Evolutionary conservation across 2,797 vertebrate species (phyloP), one percentile per base, ranked within the genome.

Genomic region (Pygocentrus nattereri): DNA sequence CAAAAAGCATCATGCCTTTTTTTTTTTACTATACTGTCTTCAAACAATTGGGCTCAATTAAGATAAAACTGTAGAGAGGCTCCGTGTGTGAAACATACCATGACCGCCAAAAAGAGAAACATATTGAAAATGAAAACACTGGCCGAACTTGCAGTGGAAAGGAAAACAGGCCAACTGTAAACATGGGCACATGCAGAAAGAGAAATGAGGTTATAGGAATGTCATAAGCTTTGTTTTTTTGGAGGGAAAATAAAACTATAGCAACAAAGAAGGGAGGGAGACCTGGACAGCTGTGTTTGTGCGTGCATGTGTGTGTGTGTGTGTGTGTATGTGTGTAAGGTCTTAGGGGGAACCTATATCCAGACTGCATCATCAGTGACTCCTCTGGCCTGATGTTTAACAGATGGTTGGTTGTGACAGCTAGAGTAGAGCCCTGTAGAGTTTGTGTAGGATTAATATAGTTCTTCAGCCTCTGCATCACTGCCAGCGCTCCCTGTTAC

Each of bases 181-280:
- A 84, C 79, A 84, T 52, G 38, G 56, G 74, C 82, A 79, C 78
- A 81, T 76, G 65, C 68, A 59, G 68, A 8, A 41, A 50, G 54
- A 44, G 79, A 27, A 30, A 54, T 76, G 74, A 83, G 56, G 25
- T 81, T 74, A 81, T 38, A 78, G 23, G 23, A 71, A 41, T 85
- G 70, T 47, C 74, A 80, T 21, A 23, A 79, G 76, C 44, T 82
- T 77, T 84, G 77, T 80, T 86, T 83, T n/a, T 85, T 69, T 82
- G 76, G 65, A 34, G 65, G 68, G 31, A 56, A 78, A 82, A 56
- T 31, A 61, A 76, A 76, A 70, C 79, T 79, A 82, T 83, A 50
- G 81, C 68, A 85, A 85, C 68, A 23, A 34, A 31, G 19, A 68
- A 18, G 38, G 47, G 41, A 44, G 76, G 71, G 77, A 79, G 78